Evolutionary conservation across 2,113 vertebrate species (phyloP), one percentile per base, ranked within the genome.

Genomic region (Mesocricetus auratus): DNA sequence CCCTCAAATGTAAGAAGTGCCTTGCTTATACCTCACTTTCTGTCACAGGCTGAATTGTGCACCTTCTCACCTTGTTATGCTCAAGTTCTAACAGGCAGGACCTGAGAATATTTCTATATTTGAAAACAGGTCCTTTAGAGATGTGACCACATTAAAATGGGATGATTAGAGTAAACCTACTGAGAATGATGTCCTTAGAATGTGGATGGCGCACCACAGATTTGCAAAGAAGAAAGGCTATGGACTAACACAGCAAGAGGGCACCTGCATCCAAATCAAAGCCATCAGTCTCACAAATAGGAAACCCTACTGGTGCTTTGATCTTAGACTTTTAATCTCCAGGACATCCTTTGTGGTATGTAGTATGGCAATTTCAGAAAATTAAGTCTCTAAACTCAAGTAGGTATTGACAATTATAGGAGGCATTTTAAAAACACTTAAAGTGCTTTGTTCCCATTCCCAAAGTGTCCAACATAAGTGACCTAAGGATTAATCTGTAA

Each of bases 301-400:
- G 19, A 64, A 83, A 42, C 56, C 82, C 86, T 33, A 42, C 75
- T 62, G n/a, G 77, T 16, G 53, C n/a, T 50, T 93, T 81, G 33
- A 81, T 73, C 60, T 85, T 36, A 0, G n/a, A 69, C 19, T 85
- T 93, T 58, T 64, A 82, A 26, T 3, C 50, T 78, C 68, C 62
- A 90, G 64, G 83, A 92, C 6, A 39, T 82, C 56, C 29, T 86
- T 33, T 86, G 22, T 64, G 5, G 73, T 69, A 91, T 56, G 93
- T 66, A 64, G 45, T 68, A 60, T 62, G 56, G 47, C 62, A 94
- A 4, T 62, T 6, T 1, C 7, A 62, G 39, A 69, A 93, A 89
- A 77, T 16, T 39, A 68, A 77, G 45, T 95, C 89, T n/a, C 29
- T 81, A 93, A 86, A 97, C 58, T 93, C 69, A 91, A 75, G 81